These are phyloP conservation scores for Nesometra sesokonis DNA, from an alignment of 35 echinoderm and acorn worm genomes.

Conservation along the genomic window DNA sequence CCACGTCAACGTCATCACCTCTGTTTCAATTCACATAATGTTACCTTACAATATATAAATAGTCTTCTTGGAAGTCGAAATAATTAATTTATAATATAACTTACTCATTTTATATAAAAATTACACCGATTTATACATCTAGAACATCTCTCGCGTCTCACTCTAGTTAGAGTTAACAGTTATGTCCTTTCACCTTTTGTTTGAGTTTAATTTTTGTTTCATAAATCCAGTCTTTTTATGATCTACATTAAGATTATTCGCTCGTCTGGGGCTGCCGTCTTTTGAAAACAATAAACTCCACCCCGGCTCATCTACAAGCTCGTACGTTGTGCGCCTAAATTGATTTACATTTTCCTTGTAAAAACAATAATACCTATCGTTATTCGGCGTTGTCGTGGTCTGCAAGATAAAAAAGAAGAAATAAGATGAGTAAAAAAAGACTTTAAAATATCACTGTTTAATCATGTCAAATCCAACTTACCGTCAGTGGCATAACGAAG, in stretches of 20 bases:
- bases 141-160: background rate
- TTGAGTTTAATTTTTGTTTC: background rate
- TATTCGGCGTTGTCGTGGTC: background rate
- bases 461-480: too few relatives aligned
- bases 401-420: background rate
- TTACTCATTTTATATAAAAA: background rate
- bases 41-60: background rate
- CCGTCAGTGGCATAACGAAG: too few relatives aligned
- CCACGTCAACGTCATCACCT: background rate
- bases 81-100: slow-evolving; percentile 1
- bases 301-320: background rate
- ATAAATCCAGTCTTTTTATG: background rate
- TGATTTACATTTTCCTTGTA: background rate
- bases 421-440: too few relatives aligned
- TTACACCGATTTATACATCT: background rate
- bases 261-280: background rate
- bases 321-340: background rate
- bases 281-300: background rate
- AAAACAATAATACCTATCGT: background rate
- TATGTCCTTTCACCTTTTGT: background rate
- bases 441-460: too few relatives aligned
- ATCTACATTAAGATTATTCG: background rate
- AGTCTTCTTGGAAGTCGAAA: background rate
- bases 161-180: background rate
- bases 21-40: background rate